Evolutionary conservation across 2,888 invertebrate species (phyloP).

Genomic region (Hydrotaea cyrtoneurina): DNA sequence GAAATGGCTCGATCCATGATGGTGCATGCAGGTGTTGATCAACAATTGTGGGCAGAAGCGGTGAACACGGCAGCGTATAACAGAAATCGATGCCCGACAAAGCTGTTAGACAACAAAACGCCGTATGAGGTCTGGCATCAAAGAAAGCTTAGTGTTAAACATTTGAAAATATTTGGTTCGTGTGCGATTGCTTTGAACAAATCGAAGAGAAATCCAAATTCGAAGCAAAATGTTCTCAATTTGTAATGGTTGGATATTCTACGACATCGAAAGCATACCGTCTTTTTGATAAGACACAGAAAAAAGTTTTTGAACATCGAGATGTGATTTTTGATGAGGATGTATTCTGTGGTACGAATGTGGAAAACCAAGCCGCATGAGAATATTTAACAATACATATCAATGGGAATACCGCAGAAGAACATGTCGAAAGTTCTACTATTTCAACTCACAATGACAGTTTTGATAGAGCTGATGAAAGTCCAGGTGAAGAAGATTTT

Average conservation of each 20-base stretch:
- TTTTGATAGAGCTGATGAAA: slow-evolving; percentile 28
- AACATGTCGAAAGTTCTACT: background rate
- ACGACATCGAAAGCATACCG: slow-evolving; percentile 62
- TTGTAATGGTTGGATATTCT: slow-evolving; percentile 65
- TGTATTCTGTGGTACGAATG: background rate
- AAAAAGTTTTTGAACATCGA: slow-evolving; percentile 19
- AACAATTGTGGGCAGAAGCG: slow-evolving; percentile 41
- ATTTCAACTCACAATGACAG: slow-evolving; percentile 1
- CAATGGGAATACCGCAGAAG: background rate
- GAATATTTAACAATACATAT: slow-evolving; percentile 29
- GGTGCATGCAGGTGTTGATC: slow-evolving; percentile 25
- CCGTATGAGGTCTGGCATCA: too few relatives aligned
- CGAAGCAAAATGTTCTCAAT: slow-evolving; percentile 60
- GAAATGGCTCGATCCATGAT: slow-evolving; percentile 43
- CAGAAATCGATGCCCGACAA: too few relatives aligned
- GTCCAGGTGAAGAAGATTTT: background rate
- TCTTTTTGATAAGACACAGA: slow-evolving; percentile 37
- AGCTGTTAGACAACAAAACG: too few relatives aligned
- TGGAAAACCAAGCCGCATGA: background rate
- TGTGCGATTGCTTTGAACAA: too few relatives aligned
- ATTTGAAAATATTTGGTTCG: too few relatives aligned
- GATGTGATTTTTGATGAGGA: slow-evolving; percentile 48
- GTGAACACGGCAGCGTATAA: too few relatives aligned
- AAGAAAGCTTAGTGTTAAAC: too few relatives aligned
- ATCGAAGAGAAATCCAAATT: slow-evolving; percentile 58